Base-by-base conservation (phyloP, 2,888 invertebrate species). In the Cantharis rustica region DNA sequence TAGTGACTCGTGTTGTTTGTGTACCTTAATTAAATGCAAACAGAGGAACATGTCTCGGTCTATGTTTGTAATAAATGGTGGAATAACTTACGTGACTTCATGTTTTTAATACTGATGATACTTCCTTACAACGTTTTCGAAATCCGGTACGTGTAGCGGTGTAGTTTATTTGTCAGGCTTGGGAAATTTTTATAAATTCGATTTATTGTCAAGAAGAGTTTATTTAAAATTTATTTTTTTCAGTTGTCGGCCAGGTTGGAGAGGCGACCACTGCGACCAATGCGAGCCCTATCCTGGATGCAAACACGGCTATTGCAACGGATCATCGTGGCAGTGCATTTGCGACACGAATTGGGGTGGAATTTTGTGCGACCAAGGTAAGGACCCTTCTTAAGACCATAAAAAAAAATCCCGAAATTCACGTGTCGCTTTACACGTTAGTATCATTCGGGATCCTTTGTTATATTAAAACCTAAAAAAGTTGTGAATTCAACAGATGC, bases 271-370 rank as follows among this genome's bases (percentile, higher is more conserved):
- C 84, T 99, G 98, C 89, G 94, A 96, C 85, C 94, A 97, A 88
- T 98, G 98, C 89, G 93, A 94, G 87, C 95, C 95, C 13, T 98
- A 98, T 90, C 98, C 98, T 13, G 98, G 98, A 82, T 98, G 98
- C 90, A 95, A 96, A 87, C 97, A 98, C 88, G 98, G 98, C 81
- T 96, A 95, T 88, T 99, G 98, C 91, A 95, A 95, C 86, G 95
- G 96, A 80, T 95, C 94, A 81, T 96, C 97, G 69, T 98, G 96
- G 96, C 95, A 98, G 88, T 99, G 98, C 90, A 96, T 96, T 85
- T 98, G 98, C 89, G 95, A 97, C 88, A 97, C 98, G 84, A 98
- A 98, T 88, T 98, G 98, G 98, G 98, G 98, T 83, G 98, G 98
- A 82, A 96, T 98, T 82, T 94, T 98, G 83, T 98, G 98, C 90